Evolutionary conservation across 2,888 invertebrate species (phyloP).

Genomic region (Diogma glabrata): DNA sequence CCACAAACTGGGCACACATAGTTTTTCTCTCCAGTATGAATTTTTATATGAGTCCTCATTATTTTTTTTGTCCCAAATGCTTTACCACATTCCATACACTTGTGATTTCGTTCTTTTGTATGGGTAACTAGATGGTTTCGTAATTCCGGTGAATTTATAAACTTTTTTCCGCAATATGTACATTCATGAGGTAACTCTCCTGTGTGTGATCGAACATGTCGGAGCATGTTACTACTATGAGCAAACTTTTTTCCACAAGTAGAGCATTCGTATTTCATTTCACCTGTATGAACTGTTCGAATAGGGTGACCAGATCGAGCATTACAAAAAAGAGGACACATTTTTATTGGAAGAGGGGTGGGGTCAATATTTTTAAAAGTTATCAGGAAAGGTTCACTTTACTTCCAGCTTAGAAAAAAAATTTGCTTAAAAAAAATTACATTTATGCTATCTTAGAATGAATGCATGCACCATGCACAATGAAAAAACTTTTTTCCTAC

Average conservation of each 20-base stretch:
- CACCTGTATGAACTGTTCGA: constrained; percentile 13
- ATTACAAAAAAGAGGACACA: too few relatives aligned
- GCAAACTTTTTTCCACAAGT: constrained; percentile 13
- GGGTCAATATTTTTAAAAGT: too few relatives aligned
- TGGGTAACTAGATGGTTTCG: constrained; percentile 14
- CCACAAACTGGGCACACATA: constrained; percentile 13
- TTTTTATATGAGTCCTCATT: constrained; percentile 11
- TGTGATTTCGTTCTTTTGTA: constrained; percentile 14
- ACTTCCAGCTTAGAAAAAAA: too few relatives aligned
- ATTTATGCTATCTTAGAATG: too few relatives aligned
- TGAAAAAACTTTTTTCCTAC: too few relatives aligned
- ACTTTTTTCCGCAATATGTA: constrained; percentile 13
- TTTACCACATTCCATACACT: constrained; percentile 13
- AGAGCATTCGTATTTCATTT: constrained; percentile 14
- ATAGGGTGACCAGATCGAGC: too few relatives aligned
- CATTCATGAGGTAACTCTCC: constrained; percentile 13
- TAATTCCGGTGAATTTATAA: constrained; percentile 12
- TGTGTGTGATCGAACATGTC: constrained; percentile 14
- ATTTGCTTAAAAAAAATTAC: too few relatives aligned
- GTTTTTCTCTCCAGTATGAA: constrained; percentile 15
- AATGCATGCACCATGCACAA: too few relatives aligned
- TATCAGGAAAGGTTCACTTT: too few relatives aligned
- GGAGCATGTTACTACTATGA: constrained; percentile 11
- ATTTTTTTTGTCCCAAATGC: constrained; percentile 13
- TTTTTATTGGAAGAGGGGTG: too few relatives aligned